Conservation (phyloP, 2,113 vertebrate species). For the Eubucco bourcierii region DNA sequence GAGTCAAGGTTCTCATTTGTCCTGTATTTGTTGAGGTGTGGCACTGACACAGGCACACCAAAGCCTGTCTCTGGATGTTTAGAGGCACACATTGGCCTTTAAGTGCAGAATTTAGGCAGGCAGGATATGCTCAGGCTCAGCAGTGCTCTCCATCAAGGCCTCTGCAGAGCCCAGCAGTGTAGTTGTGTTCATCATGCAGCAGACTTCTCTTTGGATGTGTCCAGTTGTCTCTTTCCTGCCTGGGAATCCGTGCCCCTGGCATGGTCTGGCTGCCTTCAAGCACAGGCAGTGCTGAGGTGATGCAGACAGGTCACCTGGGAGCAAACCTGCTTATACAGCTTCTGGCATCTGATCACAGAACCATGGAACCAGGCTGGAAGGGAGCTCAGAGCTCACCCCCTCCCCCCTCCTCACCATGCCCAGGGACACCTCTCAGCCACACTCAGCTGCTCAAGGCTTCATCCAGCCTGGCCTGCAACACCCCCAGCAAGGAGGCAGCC, state of each 20-base stretch:
- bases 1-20: background rate
- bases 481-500: no score
- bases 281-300: background rate
- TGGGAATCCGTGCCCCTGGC: rapidly evolving
- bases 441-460: no score
- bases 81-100: rapidly evolving
- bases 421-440: no score
- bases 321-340: background rate
- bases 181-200: background rate
- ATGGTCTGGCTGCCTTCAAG: background rate
- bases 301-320: background rate
- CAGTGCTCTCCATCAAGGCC: background rate
- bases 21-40: background rate
- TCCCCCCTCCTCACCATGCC: no score
- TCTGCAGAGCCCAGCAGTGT: background rate
- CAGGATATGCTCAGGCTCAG: no score
- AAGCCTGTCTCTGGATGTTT: background rate
- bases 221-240: background rate
- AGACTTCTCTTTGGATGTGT: background rate
- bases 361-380: no score
- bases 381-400: no score
- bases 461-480: no score
- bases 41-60: background rate
- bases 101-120: background rate
- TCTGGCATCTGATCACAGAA: background rate